These are phyloP conservation scores for Heliconius charithonia DNA, from an alignment of 2,888 invertebrate species.

Conservation along the genomic window DNA sequence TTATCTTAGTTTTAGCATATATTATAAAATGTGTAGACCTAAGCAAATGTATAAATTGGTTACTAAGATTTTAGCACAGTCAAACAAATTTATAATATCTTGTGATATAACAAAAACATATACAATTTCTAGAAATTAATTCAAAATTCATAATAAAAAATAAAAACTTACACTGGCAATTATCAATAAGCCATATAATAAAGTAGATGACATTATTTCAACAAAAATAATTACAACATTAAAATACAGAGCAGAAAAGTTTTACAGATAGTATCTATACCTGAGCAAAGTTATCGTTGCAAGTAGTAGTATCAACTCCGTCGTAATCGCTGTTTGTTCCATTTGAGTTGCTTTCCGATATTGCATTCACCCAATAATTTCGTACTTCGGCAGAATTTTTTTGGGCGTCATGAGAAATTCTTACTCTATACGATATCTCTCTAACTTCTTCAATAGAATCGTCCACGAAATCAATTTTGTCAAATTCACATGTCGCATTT, in stretches of 20 bases:
- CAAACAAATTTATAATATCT: too few relatives aligned
- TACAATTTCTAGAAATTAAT: too few relatives aligned
- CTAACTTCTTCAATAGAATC: slow-evolving; percentile 59
- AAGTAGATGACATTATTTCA: too few relatives aligned
- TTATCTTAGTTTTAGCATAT: slow-evolving; percentile 33
- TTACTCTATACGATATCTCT: slow-evolving; percentile 59
- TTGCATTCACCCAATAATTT: slow-evolving; percentile 68
- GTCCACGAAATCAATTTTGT: slow-evolving; percentile 63
- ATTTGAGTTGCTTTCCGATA: slow-evolving; percentile 57
- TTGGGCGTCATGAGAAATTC: slow-evolving; percentile 66
- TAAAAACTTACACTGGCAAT: neutral
- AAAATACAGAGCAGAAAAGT: neutral
- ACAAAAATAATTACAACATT: neutral
- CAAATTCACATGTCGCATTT: slow-evolving; percentile 70
- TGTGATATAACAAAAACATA: too few relatives aligned
- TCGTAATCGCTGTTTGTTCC: slow-evolving; percentile 58
- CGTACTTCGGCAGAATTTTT: slow-evolving; percentile 59
- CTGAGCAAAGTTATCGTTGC: slow-evolving; percentile 66
- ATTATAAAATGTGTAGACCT: neutral
- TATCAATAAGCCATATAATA: neutral
- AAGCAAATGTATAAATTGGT: neutral
- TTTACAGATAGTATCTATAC: slow-evolving; percentile 49
- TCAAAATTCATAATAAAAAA: too few relatives aligned
- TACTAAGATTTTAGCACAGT: neutral
- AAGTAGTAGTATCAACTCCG: slow-evolving; percentile 62